A percentile compares a stretch with the other conserved stretches of the same genome.
These are phyloP conservation scores for Felis catus DNA, from an alignment of 2,113 vertebrate species.

Conservation along the genomic window F.catus_Fca126_mat1.0 CM031420.1:18172001-18172500, in stretches of 20 bases:
- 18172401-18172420: not conserved
- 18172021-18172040: constrained; percentile 43
- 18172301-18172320: constrained; percentile 5
- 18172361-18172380: not conserved
- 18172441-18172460: constrained; percentile 39
- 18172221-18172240: not conserved
- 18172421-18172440: not conserved
- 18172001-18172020: constrained; percentile 80
- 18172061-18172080: constrained; percentile 33
- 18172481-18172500: constrained; percentile 18
- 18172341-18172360: not conserved
- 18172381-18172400: not conserved
- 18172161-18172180: not conserved
- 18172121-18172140: not conserved
- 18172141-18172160: not conserved
- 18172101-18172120: not conserved
- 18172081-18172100: no score
- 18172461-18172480: not conserved
- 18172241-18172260: not conserved
- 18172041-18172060: constrained; percentile 62
- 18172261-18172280: constrained; percentile 26
- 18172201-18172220: not conserved
- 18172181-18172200: not conserved
- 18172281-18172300: not conserved
- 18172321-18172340: constrained; percentile 11